Base-by-base conservation (phyloP, 2,888 invertebrate species). In the Apomyelois bistriatella region DNA sequence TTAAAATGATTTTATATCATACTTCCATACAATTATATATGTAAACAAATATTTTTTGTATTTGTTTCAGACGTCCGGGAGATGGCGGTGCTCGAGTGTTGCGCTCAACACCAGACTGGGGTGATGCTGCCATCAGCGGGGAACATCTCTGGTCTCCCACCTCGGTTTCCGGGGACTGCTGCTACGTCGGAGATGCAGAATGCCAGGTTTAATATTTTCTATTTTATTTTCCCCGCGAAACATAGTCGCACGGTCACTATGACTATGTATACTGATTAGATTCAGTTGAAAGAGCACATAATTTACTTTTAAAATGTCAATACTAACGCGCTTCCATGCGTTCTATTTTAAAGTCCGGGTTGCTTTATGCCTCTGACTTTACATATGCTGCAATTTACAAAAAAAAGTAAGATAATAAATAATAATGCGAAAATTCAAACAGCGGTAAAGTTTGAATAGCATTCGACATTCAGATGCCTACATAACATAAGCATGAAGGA, bases 81-180 rank as follows among this genome's bases (percentile, higher is more conserved):
- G 85, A 82, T 53, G 74, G 81, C 5, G 83, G 85, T 56, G 79
- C 84, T 52, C 90, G 93, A 48, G 92, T 93, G 55, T 91, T 95
- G 58, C 93, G 95, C 58, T 94, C 95, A 65, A 96, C 96, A 40
- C 96, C 97, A 13, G 97, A 97, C 84, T 97, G 97, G 97, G 93
- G 94, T 57, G 96, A 96, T 72, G 88, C 91, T 53, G 97, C 98
- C n/a, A 86, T 95, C 72, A 97, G 96, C 82, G 97, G 97, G 36
- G 98, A 98, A 75, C 98, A 98, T 85, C 93, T 97, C 64, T 98
- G 98, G 98, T 94, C 96, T 60, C 95, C 97, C 57, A 96, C 97
- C 52, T 96, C 96, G 54, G 96, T 95, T 53, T 98, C 98, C 48
- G 97, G 97, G 17, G 98, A 98, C 86, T 95, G 97, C 82, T 98